phyloP scores from a whole-genome alignment of 2,797 vertebrate species.

The Centroberyx gerrardi region DNA sequence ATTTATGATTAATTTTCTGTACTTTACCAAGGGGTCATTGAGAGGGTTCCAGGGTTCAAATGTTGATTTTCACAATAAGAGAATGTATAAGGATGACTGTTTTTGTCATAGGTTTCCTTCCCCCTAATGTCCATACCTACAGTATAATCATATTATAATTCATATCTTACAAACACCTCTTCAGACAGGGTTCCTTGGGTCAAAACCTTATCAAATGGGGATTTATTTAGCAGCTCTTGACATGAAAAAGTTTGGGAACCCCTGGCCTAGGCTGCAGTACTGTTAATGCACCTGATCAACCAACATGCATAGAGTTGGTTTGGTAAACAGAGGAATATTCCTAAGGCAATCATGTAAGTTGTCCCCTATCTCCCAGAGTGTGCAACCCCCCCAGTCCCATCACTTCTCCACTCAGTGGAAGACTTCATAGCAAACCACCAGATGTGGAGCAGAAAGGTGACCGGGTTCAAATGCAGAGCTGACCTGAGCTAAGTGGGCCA shows the following conservation, averaged over 20 bases:
- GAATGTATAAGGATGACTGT: background rate
- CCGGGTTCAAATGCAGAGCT: conserved; percentile 51
- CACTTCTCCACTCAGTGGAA: conserved; percentile 7
- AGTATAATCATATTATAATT: no score
- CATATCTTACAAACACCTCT: conserved; percentile 8
- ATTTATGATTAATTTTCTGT: background rate
- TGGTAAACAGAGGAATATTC: conserved; percentile 1
- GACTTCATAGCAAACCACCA: conserved; percentile 44
- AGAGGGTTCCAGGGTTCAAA: no score
- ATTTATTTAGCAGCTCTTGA: conserved; percentile 28
- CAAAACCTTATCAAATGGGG: background rate
- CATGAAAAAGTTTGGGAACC: background rate
- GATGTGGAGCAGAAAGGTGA: conserved; percentile 64
- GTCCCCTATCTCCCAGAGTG: background rate
- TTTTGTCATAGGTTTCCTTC: conserved; percentile 1
- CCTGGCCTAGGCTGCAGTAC: background rate
- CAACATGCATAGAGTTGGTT: background rate
- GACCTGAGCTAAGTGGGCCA: conserved; percentile 53
- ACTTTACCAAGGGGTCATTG: background rate
- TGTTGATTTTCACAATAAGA: background rate
- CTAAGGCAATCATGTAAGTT: background rate
- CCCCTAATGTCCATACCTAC: no score
- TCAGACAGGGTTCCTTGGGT: background rate
- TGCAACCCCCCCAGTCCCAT: background rate
- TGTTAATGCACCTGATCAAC: background rate